These are phyloP conservation scores for Pygmarrhopalites habei DNA, from an alignment of 1,140 invertebrate genomes.

Conservation along the genomic window DNA sequence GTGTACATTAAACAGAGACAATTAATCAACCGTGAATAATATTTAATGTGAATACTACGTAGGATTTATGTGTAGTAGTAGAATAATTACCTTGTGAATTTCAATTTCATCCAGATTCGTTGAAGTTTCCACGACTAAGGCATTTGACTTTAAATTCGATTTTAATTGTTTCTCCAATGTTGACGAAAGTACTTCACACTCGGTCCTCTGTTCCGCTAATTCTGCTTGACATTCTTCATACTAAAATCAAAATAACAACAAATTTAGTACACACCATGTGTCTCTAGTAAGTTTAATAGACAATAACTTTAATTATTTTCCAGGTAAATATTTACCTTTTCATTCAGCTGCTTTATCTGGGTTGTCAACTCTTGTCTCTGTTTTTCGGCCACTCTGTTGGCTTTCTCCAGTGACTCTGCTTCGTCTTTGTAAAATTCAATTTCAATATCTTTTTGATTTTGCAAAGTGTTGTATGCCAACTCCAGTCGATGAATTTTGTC, in stretches of 20 bases:
- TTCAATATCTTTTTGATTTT: neutral
- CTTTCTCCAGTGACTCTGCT: neutral
- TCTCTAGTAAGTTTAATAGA: neutral
- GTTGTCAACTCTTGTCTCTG: neutral
- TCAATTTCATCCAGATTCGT: neutral
- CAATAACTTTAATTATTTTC: neutral
- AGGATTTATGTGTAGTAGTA: neutral
- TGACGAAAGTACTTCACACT: neutral
- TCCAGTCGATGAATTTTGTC: neutral
- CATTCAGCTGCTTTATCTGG: neutral
- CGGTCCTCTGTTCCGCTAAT: neutral
- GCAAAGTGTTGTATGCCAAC: neutral
- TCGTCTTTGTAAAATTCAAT: conserved; percentile 3
- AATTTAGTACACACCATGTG: neutral
- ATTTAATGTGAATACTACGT: neutral
- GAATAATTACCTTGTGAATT: neutral
- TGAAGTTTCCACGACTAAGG: neutral
- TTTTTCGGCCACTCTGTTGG: neutral
- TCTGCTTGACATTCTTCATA: conserved; percentile 4
- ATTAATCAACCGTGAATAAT: neutral
- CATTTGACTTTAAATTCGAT: neutral
- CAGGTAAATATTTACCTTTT: neutral
- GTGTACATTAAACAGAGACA: neutral
- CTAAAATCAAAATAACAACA: conserved; percentile 5
- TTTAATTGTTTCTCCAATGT: neutral